Conservation (phyloP, 2,797 vertebrate genomes). For the Heliangelus exortis region DNA sequence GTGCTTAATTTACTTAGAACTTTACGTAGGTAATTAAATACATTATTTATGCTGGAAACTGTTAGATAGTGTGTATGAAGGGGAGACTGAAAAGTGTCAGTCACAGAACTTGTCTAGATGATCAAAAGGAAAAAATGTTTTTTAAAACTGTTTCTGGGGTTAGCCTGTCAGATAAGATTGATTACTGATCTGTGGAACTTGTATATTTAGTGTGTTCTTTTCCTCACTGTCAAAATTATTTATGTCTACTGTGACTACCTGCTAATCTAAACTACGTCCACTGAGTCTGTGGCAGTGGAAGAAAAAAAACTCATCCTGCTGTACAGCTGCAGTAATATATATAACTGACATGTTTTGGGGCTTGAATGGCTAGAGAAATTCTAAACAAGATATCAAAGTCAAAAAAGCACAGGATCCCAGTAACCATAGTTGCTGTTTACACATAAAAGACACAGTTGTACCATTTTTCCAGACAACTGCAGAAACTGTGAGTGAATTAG, state of each 20-base stretch:
- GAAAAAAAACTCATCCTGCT: background rate
- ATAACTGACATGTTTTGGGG: constrained; percentile 36
- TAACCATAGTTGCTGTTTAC: background rate
- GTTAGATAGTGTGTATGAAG: constrained; percentile 14
- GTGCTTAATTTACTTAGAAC: constrained; percentile 21
- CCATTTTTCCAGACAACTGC: background rate
- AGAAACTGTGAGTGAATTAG: background rate
- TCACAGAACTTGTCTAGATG: constrained; percentile 55
- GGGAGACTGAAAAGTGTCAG: background rate
- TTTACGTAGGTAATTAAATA: constrained; percentile 12
- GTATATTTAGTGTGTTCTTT: constrained; percentile 42
- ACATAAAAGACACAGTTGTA: background rate
- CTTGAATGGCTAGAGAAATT: background rate
- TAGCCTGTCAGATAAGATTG: constrained; percentile 45
- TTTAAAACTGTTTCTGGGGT: constrained; percentile 40
- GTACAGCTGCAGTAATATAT: background rate
- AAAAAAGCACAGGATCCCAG: background rate
- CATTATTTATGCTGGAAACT: constrained; percentile 34
- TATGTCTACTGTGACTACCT: constrained; percentile 43
- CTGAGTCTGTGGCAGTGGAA: background rate
- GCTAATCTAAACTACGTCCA: background rate
- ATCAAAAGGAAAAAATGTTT: constrained; percentile 48
- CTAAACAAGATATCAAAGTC: constrained; percentile 29
- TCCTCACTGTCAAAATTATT: constrained; percentile 68
- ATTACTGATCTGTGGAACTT: constrained; percentile 57